Evolutionary conservation across 1,140 invertebrate species (phyloP).

Genomic region (Drosophila jambulina): DNA sequence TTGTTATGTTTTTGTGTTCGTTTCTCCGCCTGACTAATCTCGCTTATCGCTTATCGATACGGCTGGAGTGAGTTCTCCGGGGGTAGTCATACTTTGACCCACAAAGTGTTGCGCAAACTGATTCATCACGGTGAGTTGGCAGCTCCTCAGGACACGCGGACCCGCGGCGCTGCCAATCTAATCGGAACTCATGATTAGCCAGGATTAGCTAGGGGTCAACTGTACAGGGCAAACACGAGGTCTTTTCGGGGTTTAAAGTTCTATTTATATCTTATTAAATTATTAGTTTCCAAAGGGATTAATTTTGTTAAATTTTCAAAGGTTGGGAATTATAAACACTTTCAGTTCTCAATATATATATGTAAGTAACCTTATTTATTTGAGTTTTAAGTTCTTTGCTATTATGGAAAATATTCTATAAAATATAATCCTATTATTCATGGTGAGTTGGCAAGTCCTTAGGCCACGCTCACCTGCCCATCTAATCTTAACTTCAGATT

Average conservation of each 20-base stretch:
- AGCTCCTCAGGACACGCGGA: constrained; percentile 4
- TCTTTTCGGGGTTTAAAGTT: neutral
- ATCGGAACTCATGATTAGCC: neutral
- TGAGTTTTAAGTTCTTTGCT: no score
- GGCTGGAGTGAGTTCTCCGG: neutral
- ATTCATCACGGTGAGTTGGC: constrained; percentile 21
- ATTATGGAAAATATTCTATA: no score
- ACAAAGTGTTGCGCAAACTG: neutral
- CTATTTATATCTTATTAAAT: neutral
- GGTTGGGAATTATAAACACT: no score
- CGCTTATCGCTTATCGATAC: neutral
- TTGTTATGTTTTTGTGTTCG: neutral
- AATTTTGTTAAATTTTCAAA: no score
- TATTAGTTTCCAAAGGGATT: no score
- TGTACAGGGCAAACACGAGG: neutral
- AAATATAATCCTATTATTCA: no score
- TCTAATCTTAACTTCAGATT: neutral
- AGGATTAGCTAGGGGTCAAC: constrained; percentile 3
- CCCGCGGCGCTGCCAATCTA: neutral
- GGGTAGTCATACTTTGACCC: constrained; percentile 13
- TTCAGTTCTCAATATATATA: no score
- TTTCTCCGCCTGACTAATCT: neutral
- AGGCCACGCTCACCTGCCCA: neutral
- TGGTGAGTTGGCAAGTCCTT: no score
- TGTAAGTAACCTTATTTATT: no score